phyloP scores from a whole-genome alignment of 2,113 vertebrate species.

The Maylandia zebra region DNA sequence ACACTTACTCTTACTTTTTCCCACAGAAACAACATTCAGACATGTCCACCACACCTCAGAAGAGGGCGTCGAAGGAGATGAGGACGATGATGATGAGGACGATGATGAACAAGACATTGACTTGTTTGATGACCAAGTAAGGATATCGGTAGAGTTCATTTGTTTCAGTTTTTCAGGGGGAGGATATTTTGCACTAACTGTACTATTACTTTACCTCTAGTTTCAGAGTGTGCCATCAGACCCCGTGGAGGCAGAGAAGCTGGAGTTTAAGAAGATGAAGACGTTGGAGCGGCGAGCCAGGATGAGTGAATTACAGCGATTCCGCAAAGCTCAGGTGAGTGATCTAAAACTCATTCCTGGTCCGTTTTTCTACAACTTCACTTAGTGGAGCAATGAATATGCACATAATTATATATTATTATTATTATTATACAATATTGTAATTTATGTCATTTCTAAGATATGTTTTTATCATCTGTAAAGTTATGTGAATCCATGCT shows the following conservation, averaged over 20 bases:
- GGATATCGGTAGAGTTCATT: background rate
- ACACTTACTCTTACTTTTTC: background rate
- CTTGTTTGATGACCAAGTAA: conserved; percentile 59
- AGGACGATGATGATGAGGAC: background rate
- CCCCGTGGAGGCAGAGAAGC: conserved; percentile 58
- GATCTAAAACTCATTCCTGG: rapidly evolving
- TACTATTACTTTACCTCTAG: background rate
- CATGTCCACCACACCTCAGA: conserved; percentile 41
- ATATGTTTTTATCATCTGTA: rapidly evolving
- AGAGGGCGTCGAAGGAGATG: conserved; percentile 63
- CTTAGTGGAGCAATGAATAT: background rate
- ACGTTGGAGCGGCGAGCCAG: conserved; percentile 76
- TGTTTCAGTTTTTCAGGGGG: background rate
- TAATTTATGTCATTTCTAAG: background rate
- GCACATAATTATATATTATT: background rate
- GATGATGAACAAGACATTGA: conserved; percentile 34
- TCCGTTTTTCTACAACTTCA: background rate
- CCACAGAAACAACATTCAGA: conserved; percentile 40
- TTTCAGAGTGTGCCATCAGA: conserved; percentile 46
- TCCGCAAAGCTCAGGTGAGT: conserved; percentile 84
- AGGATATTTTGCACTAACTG: rapidly evolving
- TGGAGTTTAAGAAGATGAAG: conserved; percentile 73
- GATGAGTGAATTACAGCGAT: conserved; percentile 79
- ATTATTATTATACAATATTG: too few relatives aligned
- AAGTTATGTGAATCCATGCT: rapidly evolving